Conservation (phyloP, 1,140 invertebrate species). For the Nasonia giraulti region DNA sequence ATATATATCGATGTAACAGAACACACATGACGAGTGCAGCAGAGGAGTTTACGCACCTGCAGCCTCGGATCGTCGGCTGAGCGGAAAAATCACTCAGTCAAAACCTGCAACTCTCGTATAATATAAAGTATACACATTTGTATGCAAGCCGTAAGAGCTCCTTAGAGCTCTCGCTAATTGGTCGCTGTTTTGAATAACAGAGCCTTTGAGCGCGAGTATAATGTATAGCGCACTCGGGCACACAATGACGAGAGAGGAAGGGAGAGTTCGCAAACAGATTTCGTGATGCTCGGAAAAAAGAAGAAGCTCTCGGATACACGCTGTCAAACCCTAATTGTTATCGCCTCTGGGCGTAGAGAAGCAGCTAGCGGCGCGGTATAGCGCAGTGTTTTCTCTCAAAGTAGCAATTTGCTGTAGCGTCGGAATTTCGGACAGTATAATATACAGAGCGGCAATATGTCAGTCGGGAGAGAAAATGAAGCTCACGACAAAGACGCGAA, state of each 20-base stretch:
- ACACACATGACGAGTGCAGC: background rate
- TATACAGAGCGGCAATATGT: background rate
- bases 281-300: background rate
- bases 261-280: conserved; percentile 9
- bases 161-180: conserved; percentile 29
- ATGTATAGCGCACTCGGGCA: background rate
- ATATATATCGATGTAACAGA: background rate
- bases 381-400: background rate
- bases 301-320: background rate
- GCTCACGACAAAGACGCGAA: background rate
- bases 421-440: background rate
- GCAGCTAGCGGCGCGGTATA: background rate
- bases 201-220: background rate
- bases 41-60: background rate
- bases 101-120: background rate
- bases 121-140: background rate
- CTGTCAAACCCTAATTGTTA: conserved; percentile 15
- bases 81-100: background rate
- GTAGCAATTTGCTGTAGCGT: conserved; percentile 11
- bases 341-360: background rate
- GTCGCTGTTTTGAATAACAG: conserved; percentile 38
- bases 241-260: conserved; percentile 3
- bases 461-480: background rate
- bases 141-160: background rate
- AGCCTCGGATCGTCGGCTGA: background rate